These are phyloP conservation scores for Luidia sarsii DNA, from an alignment of 53 echinoderm and acorn worm genomes.

Conservation along the genomic window DNA sequence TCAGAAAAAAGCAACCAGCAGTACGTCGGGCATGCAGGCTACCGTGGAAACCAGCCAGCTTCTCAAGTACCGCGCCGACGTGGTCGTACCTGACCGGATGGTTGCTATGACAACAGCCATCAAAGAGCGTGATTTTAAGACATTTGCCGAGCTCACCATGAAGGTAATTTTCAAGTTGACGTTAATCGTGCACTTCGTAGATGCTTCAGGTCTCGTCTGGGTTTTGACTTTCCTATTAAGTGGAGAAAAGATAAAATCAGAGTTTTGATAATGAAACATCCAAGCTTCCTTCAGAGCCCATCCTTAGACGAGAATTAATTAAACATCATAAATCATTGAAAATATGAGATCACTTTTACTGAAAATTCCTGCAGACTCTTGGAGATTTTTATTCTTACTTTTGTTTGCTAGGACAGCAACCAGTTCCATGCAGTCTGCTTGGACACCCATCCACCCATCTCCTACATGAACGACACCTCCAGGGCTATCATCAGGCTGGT, in stretches of 20 bases:
- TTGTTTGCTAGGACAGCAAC: conserved; percentile 79
- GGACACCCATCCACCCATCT: conserved; percentile 94
- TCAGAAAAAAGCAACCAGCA: conserved; percentile 88
- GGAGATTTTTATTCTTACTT: conserved; percentile 1
- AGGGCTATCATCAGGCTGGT: conserved; percentile 78
- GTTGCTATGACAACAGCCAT: conserved; percentile 80
- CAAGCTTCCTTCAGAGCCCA: no score
- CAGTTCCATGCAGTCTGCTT: conserved; percentile 97
- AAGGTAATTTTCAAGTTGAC: no score
- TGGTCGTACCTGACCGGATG: conserved; percentile 73
- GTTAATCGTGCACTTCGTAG: neutral
- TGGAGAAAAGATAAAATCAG: neutral
- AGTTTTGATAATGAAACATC: neutral
- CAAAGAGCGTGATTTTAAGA: conserved; percentile 72
- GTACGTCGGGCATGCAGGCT: conserved; percentile 87
- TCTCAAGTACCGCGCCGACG: conserved; percentile 74
- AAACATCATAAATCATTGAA: no score
- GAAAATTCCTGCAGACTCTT: no score
- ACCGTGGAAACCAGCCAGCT: conserved; percentile 83
- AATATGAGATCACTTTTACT: no score
- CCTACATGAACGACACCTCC: conserved; percentile 97
- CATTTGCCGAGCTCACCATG: conserved; percentile 97
- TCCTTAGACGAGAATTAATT: no score
- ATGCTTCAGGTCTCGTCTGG: no score
- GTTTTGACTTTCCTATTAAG: neutral